Percentiles rank a stretch among this genome's conserved stretches.
Evolutionary conservation across 1,140 invertebrate species (phyloP).

Genomic region (Hirudo medicinalis): DNA sequence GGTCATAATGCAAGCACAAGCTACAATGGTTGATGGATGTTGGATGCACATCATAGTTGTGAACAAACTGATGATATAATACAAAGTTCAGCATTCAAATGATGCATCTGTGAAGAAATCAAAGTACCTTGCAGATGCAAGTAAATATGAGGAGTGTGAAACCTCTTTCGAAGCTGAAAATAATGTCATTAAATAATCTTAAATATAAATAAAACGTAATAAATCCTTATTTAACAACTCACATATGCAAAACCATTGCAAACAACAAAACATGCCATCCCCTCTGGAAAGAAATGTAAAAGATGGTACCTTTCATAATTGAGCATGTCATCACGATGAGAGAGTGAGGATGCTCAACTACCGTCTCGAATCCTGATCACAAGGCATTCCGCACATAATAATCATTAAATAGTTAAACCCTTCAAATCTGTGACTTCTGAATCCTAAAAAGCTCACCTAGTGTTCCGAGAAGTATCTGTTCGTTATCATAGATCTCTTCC

Average conservation of each 20-base stretch:
- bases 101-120: too few relatives aligned
- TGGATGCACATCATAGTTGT: slow-evolving; percentile 5
- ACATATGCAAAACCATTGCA: slow-evolving; percentile 2
- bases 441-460: background rate
- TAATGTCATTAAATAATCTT: background rate
- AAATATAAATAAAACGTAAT: background rate
- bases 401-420: background rate
- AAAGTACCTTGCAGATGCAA: background rate
- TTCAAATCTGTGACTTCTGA: background rate
- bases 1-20: background rate
- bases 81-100: too few relatives aligned
- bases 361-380: slow-evolving; percentile 74
- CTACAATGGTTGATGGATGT: background rate
- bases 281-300: background rate
- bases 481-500: slow-evolving; percentile 2
- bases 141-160: slow-evolving; percentile 7
- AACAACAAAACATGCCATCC: background rate
- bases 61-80: background rate
- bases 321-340: slow-evolving; percentile 87
- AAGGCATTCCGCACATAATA: slow-evolving; percentile 4
- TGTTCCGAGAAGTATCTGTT: slow-evolving; percentile 8
- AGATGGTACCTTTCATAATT: slow-evolving; percentile 67
- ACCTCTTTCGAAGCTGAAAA: slow-evolving; percentile 9
- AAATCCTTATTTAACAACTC: background rate
- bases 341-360: slow-evolving; percentile 90